These are phyloP conservation scores for Drosophila neocordata DNA, from an alignment of 1,140 invertebrate genomes.

Conservation along the genomic window DNA sequence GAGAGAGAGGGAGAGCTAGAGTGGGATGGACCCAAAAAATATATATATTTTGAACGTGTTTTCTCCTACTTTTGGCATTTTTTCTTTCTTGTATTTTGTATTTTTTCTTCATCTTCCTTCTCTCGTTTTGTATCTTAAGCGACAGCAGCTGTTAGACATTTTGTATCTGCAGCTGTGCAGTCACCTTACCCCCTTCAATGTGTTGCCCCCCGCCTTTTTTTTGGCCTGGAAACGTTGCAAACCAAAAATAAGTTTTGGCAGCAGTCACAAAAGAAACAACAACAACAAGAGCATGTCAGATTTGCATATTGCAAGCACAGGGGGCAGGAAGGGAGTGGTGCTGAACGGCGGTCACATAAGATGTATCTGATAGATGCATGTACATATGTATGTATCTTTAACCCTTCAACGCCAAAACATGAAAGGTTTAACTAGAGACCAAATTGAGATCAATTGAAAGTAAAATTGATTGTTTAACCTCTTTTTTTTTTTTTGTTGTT, in stretches of 20 bases:
- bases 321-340: neutral
- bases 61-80: constrained; percentile 10
- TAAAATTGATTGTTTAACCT: constrained; percentile 78
- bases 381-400: constrained; percentile 25
- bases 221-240: constrained; percentile 56
- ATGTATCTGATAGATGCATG: constrained; percentile 1
- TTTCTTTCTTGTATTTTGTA: constrained; percentile 18
- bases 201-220: constrained; percentile 6
- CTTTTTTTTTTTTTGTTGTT: constrained; percentile 10
- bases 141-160: constrained; percentile 64
- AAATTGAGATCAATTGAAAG: constrained; percentile 76
- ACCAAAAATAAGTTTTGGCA: constrained; percentile 63
- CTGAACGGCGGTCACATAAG: neutral
- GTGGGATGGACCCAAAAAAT: constrained; percentile 32
- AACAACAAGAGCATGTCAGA: constrained; percentile 15
- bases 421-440: constrained; percentile 25
- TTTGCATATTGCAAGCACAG: constrained; percentile 58
- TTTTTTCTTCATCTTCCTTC: constrained; percentile 9
- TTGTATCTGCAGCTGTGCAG: constrained; percentile 70
- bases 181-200: neutral
- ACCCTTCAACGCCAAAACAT: constrained; percentile 48
- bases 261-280: constrained; percentile 19
- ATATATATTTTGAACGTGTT: constrained; percentile 51
- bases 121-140: constrained; percentile 29
- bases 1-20: neutral